These are phyloP conservation scores for Seriola quinqueradiata DNA, from an alignment of 2,113 vertebrate genomes.

Conservation along the genomic window DNA sequence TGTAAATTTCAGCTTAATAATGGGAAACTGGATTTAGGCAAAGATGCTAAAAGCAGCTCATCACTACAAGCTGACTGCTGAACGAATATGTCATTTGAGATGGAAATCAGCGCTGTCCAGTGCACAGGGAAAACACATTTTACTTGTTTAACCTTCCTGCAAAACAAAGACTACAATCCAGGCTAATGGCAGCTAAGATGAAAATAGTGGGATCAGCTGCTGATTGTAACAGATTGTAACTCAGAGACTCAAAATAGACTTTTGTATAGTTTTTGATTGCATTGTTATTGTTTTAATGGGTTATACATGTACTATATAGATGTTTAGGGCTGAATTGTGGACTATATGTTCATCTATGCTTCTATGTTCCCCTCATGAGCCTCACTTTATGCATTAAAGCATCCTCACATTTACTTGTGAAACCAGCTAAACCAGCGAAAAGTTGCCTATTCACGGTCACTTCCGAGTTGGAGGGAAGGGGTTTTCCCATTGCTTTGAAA, in stretches of 20 bases:
- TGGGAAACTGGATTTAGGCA: conserved; percentile 42
- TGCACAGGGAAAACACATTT: conserved; percentile 26
- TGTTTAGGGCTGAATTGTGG: not conserved
- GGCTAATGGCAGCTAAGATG: conserved; percentile 16
- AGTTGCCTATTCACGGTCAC: conserved; percentile 57
- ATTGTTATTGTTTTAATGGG: not conserved
- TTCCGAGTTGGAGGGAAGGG: conserved; percentile 46
- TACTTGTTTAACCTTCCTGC: conserved; percentile 43
- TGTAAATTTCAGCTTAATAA: conserved; percentile 21
- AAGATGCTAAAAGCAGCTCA: conserved; percentile 40
- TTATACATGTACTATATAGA: not conserved
- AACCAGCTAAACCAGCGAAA: conserved; percentile 39
- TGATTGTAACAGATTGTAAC: not conserved
- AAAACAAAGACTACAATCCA: conserved; percentile 18
- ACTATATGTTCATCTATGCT: not conserved
- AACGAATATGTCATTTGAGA: conserved; percentile 55
- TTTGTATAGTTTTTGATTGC: not conserved
- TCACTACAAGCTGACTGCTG: conserved; percentile 59
- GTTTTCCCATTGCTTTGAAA: conserved; percentile 67
- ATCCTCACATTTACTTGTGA: conserved; percentile 13
- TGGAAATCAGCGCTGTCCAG: conserved; percentile 31
- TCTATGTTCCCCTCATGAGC: not conserved
- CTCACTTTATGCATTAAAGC: not conserved
- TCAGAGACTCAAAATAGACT: not conserved
- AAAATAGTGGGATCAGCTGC: conserved; percentile 13